Evolutionary conservation across 2,797 vertebrate species (phyloP), one percentile per base, ranked within the genome.

Genomic region (Lithobates sylvaticus): DNA sequence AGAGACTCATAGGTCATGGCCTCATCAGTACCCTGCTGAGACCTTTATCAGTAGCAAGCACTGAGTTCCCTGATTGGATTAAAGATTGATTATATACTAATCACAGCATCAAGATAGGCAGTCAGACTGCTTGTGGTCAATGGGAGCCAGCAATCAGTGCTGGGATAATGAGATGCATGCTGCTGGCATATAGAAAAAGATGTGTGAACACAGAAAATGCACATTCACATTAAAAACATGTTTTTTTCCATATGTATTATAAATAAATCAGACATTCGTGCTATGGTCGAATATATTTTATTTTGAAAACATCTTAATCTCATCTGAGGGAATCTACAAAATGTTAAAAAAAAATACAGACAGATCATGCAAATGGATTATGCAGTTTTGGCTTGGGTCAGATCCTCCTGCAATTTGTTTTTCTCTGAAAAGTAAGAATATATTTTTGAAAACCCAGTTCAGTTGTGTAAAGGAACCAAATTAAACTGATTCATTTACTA

Each of bases 81-180:
- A 94, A 88, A 94, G 94, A 96, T 93, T 96, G 95, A 96, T 96
- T 95, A 93, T 91, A 90, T 89, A 88, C 91, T 90, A 95, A 96
- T 96, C 94, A 94, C 85, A 90, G 84, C 54, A 91, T 91, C 90
- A 90, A 92, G 92, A 91, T 92, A 87, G 90, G 90, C 90, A 90
- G 91, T 88, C 91, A 89, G 86, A 90, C 92, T 91, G 89, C 92
- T 93, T 91, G 91, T 88, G 93, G 94, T 95, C 94, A 96, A 93
- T 93, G 92, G 92, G 91, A 94, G 91, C 93, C 94, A 93, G 94
- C 95, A 95, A 96, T 96, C 96, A 96, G 95, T 85, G 88, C 89
- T 90, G 91, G 78, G 89, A 92, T 93, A 91, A 94, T 90, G 92
- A 91, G 92, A 93, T 91, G 90, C 88, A 91, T 88, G 84, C 89